Conservation (phyloP, 2,888 invertebrate species). For the Agrilus mali region DNA sequence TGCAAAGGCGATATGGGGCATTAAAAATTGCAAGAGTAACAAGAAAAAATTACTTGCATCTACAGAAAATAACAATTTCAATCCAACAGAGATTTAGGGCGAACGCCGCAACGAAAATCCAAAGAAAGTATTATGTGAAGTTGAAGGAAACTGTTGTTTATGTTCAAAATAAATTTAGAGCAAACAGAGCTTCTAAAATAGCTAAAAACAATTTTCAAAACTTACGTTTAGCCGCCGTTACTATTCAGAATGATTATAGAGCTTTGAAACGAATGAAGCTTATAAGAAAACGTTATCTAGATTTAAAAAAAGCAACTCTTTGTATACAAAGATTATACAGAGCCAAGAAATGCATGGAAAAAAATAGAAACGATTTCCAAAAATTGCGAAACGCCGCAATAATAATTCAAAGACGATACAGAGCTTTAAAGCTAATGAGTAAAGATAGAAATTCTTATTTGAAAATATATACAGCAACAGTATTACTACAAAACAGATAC, state of each 20-base stretch:
- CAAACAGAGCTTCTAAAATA: slow-evolving; percentile 12
- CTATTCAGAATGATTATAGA: slow-evolving; percentile 35
- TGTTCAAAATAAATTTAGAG: slow-evolving; percentile 31
- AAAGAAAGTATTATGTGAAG: slow-evolving; percentile 28
- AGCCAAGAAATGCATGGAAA: slow-evolving; percentile 8
- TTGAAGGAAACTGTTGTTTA: slow-evolving; percentile 28
- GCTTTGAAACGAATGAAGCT: slow-evolving; percentile 32
- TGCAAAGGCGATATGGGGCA: slow-evolving; percentile 28
- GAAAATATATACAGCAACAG: slow-evolving; percentile 8
- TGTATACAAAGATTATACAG: slow-evolving; percentile 23
- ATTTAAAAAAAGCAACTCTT: slow-evolving; percentile 17
- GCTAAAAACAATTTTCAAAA: slow-evolving; percentile 6
- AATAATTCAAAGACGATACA: slow-evolving; percentile 31
- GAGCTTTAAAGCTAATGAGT: slow-evolving; percentile 8
- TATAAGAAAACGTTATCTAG: slow-evolving; percentile 22
- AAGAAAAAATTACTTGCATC: slow-evolving; percentile 14
- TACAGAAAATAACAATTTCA: slow-evolving; percentile 13
- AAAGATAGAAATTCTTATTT: slow-evolving; percentile 20
- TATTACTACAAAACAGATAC: slow-evolving; percentile 22
- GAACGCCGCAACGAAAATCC: slow-evolving; percentile 26
- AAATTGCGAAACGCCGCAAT: slow-evolving; percentile 26
- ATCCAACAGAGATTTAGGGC: slow-evolving; percentile 33
- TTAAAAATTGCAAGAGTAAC: slow-evolving; percentile 16
- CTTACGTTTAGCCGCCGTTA: slow-evolving; percentile 22
- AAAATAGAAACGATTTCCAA: slow-evolving; percentile 15